A percentile compares a stretch with the other conserved stretches of the same genome.
Evolutionary conservation across 1,140 invertebrate species (phyloP).

Genomic region (Phthorimaea operculella): DNA sequence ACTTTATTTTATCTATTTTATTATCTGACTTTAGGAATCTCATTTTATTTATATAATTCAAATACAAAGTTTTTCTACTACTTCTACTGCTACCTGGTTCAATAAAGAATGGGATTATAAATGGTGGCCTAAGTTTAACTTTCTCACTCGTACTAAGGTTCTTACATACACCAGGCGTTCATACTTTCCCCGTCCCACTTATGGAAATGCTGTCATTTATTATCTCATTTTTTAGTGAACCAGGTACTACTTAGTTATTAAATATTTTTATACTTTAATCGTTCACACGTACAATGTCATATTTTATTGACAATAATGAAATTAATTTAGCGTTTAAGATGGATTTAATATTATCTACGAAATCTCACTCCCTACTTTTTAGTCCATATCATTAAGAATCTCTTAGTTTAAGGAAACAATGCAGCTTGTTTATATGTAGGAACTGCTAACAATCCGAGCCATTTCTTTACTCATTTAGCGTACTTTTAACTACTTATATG

Average conservation of each 20-base stretch:
- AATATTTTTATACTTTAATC: constrained; percentile 17
- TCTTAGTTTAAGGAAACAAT: constrained; percentile 28
- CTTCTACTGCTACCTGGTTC: no score
- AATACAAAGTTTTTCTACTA: no score
- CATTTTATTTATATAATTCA: no score
- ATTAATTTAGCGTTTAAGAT: constrained; percentile 5
- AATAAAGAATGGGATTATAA: no score
- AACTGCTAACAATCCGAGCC: constrained; percentile 57
- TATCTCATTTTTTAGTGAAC: constrained; percentile 6
- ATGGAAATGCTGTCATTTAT: no score
- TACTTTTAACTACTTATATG: no score
- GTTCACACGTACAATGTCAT: constrained; percentile 11
- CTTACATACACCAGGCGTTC: no score
- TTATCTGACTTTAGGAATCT: constrained; percentile 10
- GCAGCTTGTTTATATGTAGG: constrained; percentile 15
- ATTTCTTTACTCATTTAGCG: constrained; percentile 31
- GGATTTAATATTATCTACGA: neutral
- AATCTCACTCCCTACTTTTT: constrained; percentile 3
- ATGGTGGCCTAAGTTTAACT: no score
- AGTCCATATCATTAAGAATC: constrained; percentile 31
- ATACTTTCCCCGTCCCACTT: no score
- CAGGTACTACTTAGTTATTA: constrained; percentile 14
- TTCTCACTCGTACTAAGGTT: no score
- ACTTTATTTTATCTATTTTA: constrained; percentile 13
- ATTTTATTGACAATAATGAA: constrained; percentile 25